phyloP scores from a whole-genome alignment of 1,140 invertebrate genomes.

The Nephila pilipes region DNA sequence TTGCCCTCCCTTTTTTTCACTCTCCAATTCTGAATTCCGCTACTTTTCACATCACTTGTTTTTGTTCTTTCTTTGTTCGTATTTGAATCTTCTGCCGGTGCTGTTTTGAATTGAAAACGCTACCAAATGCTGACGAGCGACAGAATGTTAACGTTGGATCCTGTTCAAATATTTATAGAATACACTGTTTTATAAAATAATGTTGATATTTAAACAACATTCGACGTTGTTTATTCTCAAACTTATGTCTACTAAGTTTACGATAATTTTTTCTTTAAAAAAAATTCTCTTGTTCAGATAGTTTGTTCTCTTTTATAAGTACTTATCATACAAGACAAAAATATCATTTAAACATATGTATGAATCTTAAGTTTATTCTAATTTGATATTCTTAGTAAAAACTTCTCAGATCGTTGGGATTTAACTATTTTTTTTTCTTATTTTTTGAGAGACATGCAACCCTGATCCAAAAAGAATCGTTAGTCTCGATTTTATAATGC shows the following conservation, averaged over 20 bases:
- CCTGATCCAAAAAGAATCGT: too few relatives aligned
- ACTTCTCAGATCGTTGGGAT: too few relatives aligned
- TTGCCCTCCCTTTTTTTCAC: not conserved
- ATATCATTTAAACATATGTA: too few relatives aligned
- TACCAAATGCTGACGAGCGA: constrained; percentile 22
- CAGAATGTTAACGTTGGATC: not conserved
- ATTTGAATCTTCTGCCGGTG: constrained; percentile 44
- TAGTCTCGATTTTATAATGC: too few relatives aligned
- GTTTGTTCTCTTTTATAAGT: too few relatives aligned
- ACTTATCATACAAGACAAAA: too few relatives aligned
- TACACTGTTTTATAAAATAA: constrained; percentile 21
- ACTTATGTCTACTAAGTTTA: not conserved
- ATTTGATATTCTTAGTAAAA: too few relatives aligned
- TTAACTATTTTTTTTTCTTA: too few relatives aligned
- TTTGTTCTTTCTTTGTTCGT: constrained; percentile 48
- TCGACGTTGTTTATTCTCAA: constrained; percentile 12
- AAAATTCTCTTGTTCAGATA: too few relatives aligned
- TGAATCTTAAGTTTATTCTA: too few relatives aligned
- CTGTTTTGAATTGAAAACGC: constrained; percentile 53
- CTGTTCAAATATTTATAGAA: constrained; percentile 48
- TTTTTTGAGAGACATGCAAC: too few relatives aligned
- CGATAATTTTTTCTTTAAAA: too few relatives aligned
- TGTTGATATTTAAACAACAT: constrained; percentile 22
- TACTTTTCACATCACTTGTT: constrained; percentile 61
- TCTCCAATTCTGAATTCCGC: constrained; percentile 48